These are phyloP conservation scores for Hyaena hyaena DNA, from an alignment of 2,113 vertebrate genomes.

Conservation along the genomic window DNA sequence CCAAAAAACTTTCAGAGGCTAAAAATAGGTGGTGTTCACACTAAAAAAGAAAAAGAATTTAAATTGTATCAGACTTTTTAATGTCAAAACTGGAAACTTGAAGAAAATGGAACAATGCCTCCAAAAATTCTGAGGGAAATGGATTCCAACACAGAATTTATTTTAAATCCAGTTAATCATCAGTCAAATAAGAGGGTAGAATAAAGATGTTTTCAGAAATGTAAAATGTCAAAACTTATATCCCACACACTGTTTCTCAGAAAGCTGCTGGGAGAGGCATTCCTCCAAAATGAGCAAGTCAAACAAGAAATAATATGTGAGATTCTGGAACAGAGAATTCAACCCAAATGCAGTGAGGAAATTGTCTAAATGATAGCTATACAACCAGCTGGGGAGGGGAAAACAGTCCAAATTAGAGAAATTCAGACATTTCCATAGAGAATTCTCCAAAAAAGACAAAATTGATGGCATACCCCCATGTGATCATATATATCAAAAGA, in stretches of 20 bases:
- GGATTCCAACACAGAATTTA: neutral
- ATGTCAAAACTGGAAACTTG: neutral
- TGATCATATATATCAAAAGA: neutral
- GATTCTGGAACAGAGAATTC: neutral
- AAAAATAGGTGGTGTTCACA: neutral
- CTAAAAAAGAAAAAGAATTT: neutral
- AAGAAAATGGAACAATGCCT: neutral
- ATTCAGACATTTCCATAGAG: neutral
- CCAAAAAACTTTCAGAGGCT: neutral
- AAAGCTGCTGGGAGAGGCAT: neutral
- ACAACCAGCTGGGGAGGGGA: neutral
- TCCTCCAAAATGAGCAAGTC: neutral
- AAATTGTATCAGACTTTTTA: neutral
- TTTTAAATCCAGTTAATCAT: neutral
- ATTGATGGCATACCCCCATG: neutral
- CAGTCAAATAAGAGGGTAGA: neutral
- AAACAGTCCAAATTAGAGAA: neutral
- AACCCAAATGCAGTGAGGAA: neutral
- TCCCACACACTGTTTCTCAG: neutral
- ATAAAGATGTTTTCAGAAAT: neutral
- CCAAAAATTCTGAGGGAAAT: neutral
- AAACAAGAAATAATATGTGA: neutral
- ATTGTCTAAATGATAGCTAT: neutral
- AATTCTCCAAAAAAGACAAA: constrained; percentile 33
- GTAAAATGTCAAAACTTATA: neutral